A percentile compares a stretch with the other conserved stretches of the same genome.
These are phyloP conservation scores for Napeogenes sylphis DNA, from an alignment of 2,888 invertebrate species.

Conservation along the genomic window DNA sequence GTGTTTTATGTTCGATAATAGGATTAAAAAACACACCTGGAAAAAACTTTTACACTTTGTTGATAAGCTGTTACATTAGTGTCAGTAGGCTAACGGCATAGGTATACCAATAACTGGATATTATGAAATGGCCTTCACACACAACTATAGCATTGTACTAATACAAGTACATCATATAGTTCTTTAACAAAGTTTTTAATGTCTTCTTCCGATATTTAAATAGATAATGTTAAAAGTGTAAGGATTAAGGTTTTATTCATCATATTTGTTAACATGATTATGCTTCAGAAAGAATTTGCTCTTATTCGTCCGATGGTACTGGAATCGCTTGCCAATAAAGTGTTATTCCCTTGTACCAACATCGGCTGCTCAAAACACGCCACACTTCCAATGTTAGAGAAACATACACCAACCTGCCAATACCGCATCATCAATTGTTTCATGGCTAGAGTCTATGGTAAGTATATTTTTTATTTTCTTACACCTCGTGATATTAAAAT, in stretches of 20 bases:
- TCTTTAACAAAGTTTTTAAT: no score
- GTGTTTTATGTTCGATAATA: no score
- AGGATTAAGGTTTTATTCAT: not conserved
- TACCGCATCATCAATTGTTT: conserved; percentile 69
- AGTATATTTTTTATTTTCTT: conserved; percentile 25
- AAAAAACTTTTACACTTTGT: no score
- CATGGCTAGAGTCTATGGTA: conserved; percentile 74
- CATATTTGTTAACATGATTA: not conserved
- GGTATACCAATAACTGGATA: not conserved
- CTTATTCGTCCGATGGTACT: conserved; percentile 73
- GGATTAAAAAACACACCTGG: no score
- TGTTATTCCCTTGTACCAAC: conserved; percentile 78
- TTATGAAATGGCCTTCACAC: not conserved
- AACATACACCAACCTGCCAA: conserved; percentile 70
- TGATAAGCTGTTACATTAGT: not conserved
- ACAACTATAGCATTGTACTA: not conserved
- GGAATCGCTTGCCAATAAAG: conserved; percentile 78
- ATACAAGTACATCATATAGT: no score
- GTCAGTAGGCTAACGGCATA: not conserved
- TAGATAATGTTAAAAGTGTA: not conserved
- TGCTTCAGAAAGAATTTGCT: conserved; percentile 74
- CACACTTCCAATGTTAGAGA: conserved; percentile 70
- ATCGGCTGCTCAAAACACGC: conserved; percentile 77
- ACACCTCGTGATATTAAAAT: no score
- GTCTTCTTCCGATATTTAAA: no score